Evolutionary conservation across 2,797 vertebrate species (phyloP).

Genomic region (Steatocranus sp.): DNA sequence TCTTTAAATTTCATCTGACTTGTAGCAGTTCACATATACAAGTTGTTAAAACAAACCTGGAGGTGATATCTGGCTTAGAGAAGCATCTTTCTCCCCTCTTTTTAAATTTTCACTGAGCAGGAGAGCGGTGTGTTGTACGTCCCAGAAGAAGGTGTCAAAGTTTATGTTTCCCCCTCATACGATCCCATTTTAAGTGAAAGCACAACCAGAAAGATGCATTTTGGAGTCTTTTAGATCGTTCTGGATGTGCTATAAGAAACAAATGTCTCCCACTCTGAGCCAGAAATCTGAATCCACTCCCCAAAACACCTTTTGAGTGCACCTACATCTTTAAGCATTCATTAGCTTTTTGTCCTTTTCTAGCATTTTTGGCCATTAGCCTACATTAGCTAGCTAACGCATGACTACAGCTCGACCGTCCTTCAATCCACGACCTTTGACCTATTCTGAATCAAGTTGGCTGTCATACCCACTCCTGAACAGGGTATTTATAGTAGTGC

Average conservation of each 20-base stretch:
- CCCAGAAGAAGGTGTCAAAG: slow-evolving; percentile 2
- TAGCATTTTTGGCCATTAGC: not conserved
- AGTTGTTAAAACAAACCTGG: slow-evolving; percentile 63
- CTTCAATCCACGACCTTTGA: slow-evolving; percentile 27
- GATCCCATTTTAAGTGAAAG: not conserved
- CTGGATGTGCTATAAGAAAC: slow-evolving; percentile 42
- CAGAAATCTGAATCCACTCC: slow-evolving; percentile 4
- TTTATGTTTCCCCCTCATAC: not conserved
- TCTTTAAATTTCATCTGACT: slow-evolving; percentile 12
- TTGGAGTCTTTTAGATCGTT: not conserved
- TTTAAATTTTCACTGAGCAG: slow-evolving; percentile 46
- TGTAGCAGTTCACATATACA: slow-evolving; percentile 53
- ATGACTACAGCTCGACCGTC: not conserved
- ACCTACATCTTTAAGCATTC: not conserved
- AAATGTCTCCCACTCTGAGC: not conserved
- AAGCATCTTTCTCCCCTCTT: slow-evolving; percentile 33
- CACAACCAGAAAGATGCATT: not conserved
- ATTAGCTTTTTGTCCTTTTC: not conserved
- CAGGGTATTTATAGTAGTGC: slow-evolving; percentile 95
- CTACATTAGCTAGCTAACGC: not conserved
- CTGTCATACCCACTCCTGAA: slow-evolving; percentile 99
- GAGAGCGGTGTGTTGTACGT: slow-evolving; percentile 38
- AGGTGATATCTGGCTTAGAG: slow-evolving; percentile 62
- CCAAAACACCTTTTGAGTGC: not conserved
- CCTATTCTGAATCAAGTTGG: slow-evolving; percentile 33